phyloP scores from a whole-genome alignment of 2,113 vertebrate genomes.

The Pollachius pollachius region DNA sequence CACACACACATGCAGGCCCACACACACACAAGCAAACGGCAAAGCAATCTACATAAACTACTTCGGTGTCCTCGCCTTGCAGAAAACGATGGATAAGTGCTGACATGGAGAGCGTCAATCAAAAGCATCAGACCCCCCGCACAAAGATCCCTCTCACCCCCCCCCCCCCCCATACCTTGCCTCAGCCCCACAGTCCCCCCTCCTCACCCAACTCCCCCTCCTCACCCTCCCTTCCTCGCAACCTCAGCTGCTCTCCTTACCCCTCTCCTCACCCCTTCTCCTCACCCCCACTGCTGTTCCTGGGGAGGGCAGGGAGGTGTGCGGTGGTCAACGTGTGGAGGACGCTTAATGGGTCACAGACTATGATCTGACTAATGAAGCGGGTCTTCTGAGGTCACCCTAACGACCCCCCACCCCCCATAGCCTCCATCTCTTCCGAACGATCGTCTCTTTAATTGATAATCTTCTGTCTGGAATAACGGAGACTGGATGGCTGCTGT shows the following conservation, averaged over 20 bases:
- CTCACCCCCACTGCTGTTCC: too few species aligned
- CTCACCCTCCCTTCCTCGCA: too few species aligned
- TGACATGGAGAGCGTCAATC: too few species aligned
- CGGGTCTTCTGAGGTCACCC: background rate
- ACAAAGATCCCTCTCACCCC: too few species aligned
- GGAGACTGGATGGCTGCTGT: background rate
- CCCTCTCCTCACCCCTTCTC: too few species aligned
- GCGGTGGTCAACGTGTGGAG: too few species aligned
- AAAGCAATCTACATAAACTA: background rate
- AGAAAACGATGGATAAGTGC: too few species aligned
- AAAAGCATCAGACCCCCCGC: background rate
- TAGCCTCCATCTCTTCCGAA: slow-evolving; percentile 49
- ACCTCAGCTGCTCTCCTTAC: too few species aligned
- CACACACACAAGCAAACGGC: background rate
- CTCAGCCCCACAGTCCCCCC: too few species aligned
- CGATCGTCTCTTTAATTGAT: slow-evolving; percentile 31
- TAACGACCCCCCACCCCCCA: background rate
- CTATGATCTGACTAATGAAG: background rate
- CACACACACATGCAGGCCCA: background rate
- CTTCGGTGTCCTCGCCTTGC: background rate
- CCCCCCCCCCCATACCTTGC: background rate
- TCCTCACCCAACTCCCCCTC: too few species aligned
- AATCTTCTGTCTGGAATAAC: slow-evolving; percentile 23
- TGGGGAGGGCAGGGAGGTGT: too few species aligned
- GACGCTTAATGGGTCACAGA: too few species aligned